Percentiles rank a stretch among this genome's conserved stretches.
phyloP scores from a whole-genome alignment of 2,888 invertebrate species.

The Stegophylla sp. region DNA sequence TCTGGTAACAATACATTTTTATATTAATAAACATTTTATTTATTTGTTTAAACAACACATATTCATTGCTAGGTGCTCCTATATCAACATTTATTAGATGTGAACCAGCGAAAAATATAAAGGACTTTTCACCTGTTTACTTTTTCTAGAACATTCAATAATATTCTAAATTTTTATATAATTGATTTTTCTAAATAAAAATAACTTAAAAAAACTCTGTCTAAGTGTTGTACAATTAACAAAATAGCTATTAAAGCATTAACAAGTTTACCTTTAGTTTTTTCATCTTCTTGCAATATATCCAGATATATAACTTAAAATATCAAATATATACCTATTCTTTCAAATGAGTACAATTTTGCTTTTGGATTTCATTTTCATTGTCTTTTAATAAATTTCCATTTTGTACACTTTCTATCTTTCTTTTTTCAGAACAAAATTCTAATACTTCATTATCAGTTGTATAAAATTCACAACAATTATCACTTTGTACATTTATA shows the following conservation, averaged over 20 bases:
- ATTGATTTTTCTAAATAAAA: not conserved
- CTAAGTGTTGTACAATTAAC: not conserved
- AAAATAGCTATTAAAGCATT: not conserved
- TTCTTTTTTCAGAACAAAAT: not conserved
- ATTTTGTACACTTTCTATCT: not conserved
- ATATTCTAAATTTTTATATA: not conserved
- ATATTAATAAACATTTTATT: conserved; percentile 12
- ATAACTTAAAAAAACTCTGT: not conserved
- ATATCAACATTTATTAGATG: not conserved
- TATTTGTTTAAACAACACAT: not conserved
- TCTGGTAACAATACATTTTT: not conserved
- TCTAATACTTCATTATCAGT: not conserved
- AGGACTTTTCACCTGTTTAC: not conserved
- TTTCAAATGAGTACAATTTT: not conserved
- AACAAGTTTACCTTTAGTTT: conserved; percentile 9
- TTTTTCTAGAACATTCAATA: not conserved
- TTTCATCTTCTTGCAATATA: not conserved
- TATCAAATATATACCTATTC: not conserved
- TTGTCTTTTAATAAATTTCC: not conserved
- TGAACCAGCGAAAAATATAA: not conserved
- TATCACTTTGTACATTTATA: not conserved
- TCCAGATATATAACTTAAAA: not conserved
- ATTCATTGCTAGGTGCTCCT: not conserved
- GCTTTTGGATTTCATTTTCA: conserved; percentile 1
- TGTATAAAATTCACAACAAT: not conserved